Conservation (phyloP, 2,113 vertebrate genomes). For the Brachionichthys hirsutus region DNA sequence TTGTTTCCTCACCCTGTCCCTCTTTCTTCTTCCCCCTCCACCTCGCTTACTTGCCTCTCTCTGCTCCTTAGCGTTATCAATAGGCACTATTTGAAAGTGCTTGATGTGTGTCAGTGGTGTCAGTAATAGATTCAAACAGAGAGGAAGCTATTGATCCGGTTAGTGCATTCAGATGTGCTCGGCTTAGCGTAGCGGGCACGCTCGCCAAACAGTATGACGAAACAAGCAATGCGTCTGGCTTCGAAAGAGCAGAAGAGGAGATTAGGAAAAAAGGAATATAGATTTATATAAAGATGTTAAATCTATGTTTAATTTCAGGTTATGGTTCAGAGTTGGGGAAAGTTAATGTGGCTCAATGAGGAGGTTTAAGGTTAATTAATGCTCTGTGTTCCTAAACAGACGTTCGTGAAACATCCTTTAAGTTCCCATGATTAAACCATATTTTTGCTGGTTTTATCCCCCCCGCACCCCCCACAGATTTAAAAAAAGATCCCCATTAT, state of each 20-base stretch:
- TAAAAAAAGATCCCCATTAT: background rate
- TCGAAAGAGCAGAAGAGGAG: no score
- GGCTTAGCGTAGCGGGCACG: constrained; percentile 18
- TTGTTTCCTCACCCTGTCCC: background rate
- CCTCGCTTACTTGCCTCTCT: background rate
- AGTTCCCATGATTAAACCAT: background rate
- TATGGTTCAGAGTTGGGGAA: no score
- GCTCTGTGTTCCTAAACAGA: no score
- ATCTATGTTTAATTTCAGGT: no score
- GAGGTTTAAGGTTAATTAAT: no score
- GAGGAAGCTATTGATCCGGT: constrained; percentile 41
- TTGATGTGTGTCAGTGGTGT: constrained; percentile 38
- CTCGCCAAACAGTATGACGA: background rate
- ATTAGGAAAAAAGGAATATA: no score
- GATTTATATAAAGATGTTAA: no score
- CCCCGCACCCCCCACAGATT: background rate
- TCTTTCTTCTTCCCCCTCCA: background rate
- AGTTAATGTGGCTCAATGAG: no score
- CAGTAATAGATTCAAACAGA: constrained; percentile 53
- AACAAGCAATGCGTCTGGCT: no score
- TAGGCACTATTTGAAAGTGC: constrained; percentile 40
- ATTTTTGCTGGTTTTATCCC: background rate
- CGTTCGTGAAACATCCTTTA: no score
- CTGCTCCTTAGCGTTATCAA: constrained; percentile 29
- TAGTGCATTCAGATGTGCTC: constrained; percentile 23